Conservation (phyloP, 2,888 invertebrate species). For the Lithosia quadra region DNA sequence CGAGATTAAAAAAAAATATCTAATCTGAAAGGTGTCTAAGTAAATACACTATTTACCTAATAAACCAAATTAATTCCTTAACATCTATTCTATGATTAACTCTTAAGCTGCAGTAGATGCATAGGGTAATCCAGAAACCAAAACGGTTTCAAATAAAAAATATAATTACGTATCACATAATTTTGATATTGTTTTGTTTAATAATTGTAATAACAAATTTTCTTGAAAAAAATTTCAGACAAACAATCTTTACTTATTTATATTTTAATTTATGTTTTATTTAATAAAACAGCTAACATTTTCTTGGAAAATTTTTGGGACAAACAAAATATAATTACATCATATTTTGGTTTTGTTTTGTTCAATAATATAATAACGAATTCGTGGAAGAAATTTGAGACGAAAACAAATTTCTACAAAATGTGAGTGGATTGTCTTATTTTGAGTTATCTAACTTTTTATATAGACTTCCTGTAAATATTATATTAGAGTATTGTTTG, state of each 20-base stretch:
- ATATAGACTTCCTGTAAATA: not conserved
- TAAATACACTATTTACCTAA: not conserved
- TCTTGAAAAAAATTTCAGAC: not conserved
- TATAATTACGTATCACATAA: no score
- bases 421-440: not conserved
- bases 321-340: not conserved
- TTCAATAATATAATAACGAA: not conserved
- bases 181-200: not conserved
- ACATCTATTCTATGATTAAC: not conserved
- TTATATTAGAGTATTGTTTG: conserved; percentile 1
- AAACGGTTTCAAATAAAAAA: not conserved
- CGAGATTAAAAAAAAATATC: no score
- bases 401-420: not conserved
- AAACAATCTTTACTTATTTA: no score
- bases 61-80: not conserved
- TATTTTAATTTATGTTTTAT: no score
- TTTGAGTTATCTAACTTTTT: not conserved
- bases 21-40: not conserved
- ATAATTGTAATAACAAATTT: not conserved
- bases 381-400: not conserved
- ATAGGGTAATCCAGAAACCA: not conserved
- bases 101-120: not conserved
- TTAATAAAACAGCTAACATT: not conserved
- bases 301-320: not conserved
- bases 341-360: not conserved